These are phyloP conservation scores for Pelodytes ibericus DNA, from an alignment of 2,797 vertebrate genomes.

Conservation along the genomic window DNA sequence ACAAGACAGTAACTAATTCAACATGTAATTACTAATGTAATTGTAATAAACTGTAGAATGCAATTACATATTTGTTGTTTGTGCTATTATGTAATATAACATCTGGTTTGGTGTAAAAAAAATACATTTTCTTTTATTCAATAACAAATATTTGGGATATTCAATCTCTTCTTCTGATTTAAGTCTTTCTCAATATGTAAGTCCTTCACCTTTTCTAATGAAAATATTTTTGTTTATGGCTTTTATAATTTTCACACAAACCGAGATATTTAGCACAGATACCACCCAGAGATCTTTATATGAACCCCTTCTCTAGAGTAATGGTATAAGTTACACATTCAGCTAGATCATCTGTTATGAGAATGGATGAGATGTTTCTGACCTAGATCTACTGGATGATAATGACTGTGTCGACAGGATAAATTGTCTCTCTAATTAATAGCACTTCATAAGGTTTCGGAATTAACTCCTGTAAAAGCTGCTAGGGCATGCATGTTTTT, in stretches of 20 bases:
- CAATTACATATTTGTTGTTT: too few species aligned
- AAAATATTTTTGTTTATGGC: background rate
- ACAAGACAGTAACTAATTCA: too few species aligned
- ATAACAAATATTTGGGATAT: too few species aligned
- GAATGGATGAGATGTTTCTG: conserved; percentile 30
- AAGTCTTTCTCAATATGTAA: background rate
- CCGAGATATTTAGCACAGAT: background rate
- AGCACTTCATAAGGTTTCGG: conserved; percentile 26
- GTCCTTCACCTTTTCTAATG: background rate
- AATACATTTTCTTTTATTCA: too few species aligned
- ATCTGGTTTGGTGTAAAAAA: too few species aligned
- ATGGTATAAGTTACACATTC: conserved; percentile 16
- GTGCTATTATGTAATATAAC: too few species aligned
- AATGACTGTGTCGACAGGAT: conserved; percentile 26
- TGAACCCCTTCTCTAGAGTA: conserved; percentile 14
- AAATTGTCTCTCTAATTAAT: conserved; percentile 40
- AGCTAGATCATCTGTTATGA: conserved; percentile 12
- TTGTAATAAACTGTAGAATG: too few species aligned
- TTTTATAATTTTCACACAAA: background rate
- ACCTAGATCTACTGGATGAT: conserved; percentile 30
- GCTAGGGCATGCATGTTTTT: conserved; percentile 13
- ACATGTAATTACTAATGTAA: too few species aligned
- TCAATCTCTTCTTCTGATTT: too few species aligned
- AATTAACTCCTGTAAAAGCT: conserved; percentile 1
- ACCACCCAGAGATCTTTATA: background rate